Evolutionary conservation across 2,797 vertebrate species (phyloP), one percentile per base, ranked within the genome.

Genomic region (Steatocranus sp.): DNA sequence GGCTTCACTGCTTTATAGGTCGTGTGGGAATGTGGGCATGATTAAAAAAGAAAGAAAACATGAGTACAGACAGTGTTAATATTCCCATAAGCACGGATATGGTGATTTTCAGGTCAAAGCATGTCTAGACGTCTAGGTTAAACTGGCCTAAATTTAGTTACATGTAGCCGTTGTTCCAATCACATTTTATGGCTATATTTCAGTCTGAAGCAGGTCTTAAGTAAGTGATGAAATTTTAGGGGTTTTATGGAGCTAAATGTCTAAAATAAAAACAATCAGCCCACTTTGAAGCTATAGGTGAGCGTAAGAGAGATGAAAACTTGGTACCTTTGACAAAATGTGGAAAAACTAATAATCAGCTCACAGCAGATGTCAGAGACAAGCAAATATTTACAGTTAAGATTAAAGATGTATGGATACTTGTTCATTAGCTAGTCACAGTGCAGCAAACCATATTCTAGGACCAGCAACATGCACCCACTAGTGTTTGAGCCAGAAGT

Each of bases 41-140:
- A 48, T 46, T 70, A 7, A 43, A 27, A 38, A 79, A 43, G 53
- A 56, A 51, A 46, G 41, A 43, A n/a, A 25, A 8, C 30, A n/a
- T 1, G 36, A 73, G 61, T 32, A 81, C 51, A 82, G 79, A 78
- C 75, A 15, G 68, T 70, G 82, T 79, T 86, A 80, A 91, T 73
- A 41, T 66, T 74, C 56, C 53, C 12, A 12, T 7, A 30, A 53
- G 58, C 43, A 46, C 2, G 20, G 77, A 80, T 48, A 32, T 61
- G 50, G 73, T 82, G 38, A 74, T 79, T 86, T 54, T 43, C 48
- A 78, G 74, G 86, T 81, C 66, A 74, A 53, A 80, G 32, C 43
- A 80, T 15, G 85, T 86, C 83, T 89, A 89, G 81, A 88, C 78
- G 77, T 86, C 70, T 78, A 5, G n/a, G 12, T 34, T 66, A 32